Evolutionary conservation across 2,113 vertebrate genomes (phyloP).

Genomic region (Brienomyrus brachyistius): DNA sequence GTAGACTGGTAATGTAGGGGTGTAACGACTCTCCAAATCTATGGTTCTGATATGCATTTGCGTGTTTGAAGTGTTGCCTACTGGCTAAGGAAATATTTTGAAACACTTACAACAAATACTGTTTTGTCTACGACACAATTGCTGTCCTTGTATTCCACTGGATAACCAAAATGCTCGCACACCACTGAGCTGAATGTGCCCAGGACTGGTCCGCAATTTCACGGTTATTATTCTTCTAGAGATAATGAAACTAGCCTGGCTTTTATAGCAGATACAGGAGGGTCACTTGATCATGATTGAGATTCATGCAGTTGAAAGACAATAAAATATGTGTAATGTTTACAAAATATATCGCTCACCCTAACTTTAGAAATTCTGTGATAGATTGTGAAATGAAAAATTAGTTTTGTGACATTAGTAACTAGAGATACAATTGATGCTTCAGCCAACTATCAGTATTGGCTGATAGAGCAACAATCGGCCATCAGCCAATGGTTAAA

Average conservation of each 20-base stretch:
- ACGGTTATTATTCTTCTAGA: neutral
- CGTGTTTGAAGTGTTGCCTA: neutral
- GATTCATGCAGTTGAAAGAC: neutral
- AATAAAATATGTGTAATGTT: neutral
- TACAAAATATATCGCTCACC: neutral
- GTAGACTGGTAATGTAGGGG: neutral
- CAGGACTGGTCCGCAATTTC: neutral
- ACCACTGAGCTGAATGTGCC: neutral
- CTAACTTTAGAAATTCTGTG: neutral
- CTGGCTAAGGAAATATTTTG: neutral
- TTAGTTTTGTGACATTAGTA: neutral
- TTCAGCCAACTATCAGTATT: no score
- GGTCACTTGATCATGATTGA: neutral
- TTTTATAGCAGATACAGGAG: neutral
- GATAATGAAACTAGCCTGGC: neutral
- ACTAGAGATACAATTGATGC: no score
- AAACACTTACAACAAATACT: neutral
- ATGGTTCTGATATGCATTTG: neutral
- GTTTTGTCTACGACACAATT: neutral
- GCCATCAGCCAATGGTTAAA: no score
- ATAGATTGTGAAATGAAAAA: neutral
- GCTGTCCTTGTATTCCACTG: neutral
- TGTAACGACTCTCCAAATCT: neutral
- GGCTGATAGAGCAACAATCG: no score
- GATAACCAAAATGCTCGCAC: neutral